Evolutionary conservation across 2,113 vertebrate species (phyloP).

Genomic region (Saccopteryx bilineata): DNA sequence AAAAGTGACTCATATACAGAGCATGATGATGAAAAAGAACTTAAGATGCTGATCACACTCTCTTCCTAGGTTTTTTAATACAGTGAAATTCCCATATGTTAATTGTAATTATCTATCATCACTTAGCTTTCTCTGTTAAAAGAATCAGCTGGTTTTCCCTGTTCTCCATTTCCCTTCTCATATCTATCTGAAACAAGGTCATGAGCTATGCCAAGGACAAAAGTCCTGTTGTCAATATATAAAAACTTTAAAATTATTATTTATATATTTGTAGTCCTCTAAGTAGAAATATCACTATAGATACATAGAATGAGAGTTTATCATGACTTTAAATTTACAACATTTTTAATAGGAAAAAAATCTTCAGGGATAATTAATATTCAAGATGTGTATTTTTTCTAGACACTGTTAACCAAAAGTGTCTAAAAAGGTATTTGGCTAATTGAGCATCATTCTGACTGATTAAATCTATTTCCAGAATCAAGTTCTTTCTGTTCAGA

Average conservation of each 20-base stretch:
- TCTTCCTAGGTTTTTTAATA: neutral
- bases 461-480: conserved; percentile 26
- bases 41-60: neutral
- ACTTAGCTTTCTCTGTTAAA: neutral
- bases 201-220: neutral
- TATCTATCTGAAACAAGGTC: neutral
- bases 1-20: neutral
- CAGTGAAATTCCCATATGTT: conserved; percentile 29
- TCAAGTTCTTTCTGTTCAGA: conserved; percentile 3
- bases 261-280: neutral
- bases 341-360: conserved; percentile 16
- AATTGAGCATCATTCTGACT: neutral
- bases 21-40: neutral
- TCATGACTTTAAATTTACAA: neutral
- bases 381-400: neutral
- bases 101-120: neutral
- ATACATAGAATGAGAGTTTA: neutral
- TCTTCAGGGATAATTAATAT: neutral
- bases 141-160: neutral
- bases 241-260: neutral
- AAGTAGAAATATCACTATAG: neutral
- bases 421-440: neutral
- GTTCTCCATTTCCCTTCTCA: neutral
- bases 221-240: neutral
- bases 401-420: neutral